Evolutionary conservation across 2,888 invertebrate genomes (phyloP), one percentile per base, ranked within the genome.

Genomic region (Dyspetes luteomarginatus): DNA sequence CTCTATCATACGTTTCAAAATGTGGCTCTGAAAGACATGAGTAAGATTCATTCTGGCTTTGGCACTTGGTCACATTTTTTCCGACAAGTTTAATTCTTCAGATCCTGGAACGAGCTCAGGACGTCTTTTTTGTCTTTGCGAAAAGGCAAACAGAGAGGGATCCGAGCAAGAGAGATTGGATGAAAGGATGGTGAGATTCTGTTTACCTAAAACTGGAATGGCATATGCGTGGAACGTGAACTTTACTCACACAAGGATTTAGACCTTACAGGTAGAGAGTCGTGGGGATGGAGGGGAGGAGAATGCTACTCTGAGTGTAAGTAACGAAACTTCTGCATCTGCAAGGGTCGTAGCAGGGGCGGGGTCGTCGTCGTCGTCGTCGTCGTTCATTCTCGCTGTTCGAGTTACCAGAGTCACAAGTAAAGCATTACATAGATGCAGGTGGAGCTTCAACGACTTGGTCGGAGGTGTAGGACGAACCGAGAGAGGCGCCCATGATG

Each of bases 321-420:
- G 81, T 78, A 75, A 81, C 69, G 73, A 73, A 83, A 72, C 50
- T 76, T 72, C 52, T 56, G 65, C 45, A 72, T 73, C 52, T 36
- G 68, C 12, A 74, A 67, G 71, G 79, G 73, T 71, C 79, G 58
- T 76, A 41, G 30, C 43, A 48, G 28, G 78, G 72, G 73, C 67
- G 78, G 74, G 72, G 67, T 78, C 45, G 45, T 17, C 60, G 60
- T 30, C 43, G 43, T 50, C 45, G 45, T 56, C 52, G 26, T 52
- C 24, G 62, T 48, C 64, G 64, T 64, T 65, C 65, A 36, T 65
- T 58, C 36, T 50, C 67, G 50, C 48, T 26, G 65, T 65, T 74
- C 74, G 65, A 15, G 48, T 74, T 58, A 74, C 56, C 74, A 74
- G 67, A 65, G 74, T 74, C 56, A 58, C 67, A 45, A 58, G 56